Base-by-base conservation (phyloP, 2,888 invertebrate genomes). In the Hartigia nigra region DNA sequence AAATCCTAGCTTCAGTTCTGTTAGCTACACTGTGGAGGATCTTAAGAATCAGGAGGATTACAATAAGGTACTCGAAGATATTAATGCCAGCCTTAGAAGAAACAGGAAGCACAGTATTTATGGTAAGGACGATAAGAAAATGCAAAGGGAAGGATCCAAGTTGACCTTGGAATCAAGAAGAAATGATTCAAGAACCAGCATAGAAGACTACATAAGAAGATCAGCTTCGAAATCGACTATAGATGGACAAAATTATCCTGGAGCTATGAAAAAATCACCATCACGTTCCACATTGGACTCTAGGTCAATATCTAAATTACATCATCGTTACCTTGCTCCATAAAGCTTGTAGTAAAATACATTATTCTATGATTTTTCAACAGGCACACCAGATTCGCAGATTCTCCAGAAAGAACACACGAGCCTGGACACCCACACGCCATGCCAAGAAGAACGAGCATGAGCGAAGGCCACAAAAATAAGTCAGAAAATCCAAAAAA, bases 241-340 rank as follows among this genome's bases (percentile, higher is more conserved):
- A 23, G 87, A 88, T 75, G 70, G 80, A 74, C 82, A 84, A 36
- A 74, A 74, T 74, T 79, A 80, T 12, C 55, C 77, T 34, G 81
- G 80, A 31, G 82, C 82, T 14, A 81, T 87, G 82, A 85, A 82
- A 70, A 88, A 85, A 75, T 86, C 89, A 14, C 82, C 88, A 3
- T 89, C 90, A 9, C 82, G 87, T 23, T 79, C 84, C 32, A 88
- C 87, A 72, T 83, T 89, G 69, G 90, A 89, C 36, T 82, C 88
- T 69, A 89, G 88, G 90, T 90, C 0, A 55, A 55, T 55, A 55
- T 23, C 9, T 23, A 55, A 55, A 23, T 55, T 9, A 9, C 23
- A 2, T 23, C 0, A 23, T 9, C 23, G 23, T 14, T 55, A 23
- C 9, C 9, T 55, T 23, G 9, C 9, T 9, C 55, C 23, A 55